These are phyloP conservation scores for Lasius platythorax DNA, from an alignment of 2,888 invertebrate species.

Conservation along the genomic window DNA sequence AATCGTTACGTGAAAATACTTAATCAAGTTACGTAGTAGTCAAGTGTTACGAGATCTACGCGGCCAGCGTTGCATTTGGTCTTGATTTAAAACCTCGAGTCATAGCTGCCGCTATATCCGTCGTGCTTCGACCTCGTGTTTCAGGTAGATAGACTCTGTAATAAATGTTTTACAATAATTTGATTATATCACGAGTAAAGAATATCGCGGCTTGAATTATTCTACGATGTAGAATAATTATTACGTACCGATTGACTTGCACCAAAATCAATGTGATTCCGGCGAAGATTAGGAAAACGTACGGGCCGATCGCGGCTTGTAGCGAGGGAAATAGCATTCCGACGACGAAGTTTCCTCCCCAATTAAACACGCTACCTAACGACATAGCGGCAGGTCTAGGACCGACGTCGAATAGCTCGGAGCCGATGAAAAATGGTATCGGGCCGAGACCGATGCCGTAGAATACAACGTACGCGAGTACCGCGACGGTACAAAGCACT, in stretches of 20 bases:
- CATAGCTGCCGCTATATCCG: conserved; percentile 89
- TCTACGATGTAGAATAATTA: not conserved
- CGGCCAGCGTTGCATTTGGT: conserved; percentile 77
- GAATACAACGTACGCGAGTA: conserved; percentile 92
- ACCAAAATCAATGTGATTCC: conserved; percentile 87
- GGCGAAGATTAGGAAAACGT: conserved; percentile 92
- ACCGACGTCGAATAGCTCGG: conserved; percentile 94
- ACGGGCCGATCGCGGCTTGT: conserved; percentile 89
- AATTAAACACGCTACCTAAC: conserved; percentile 94
- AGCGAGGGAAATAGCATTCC: conserved; percentile 92
- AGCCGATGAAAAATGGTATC: conserved; percentile 94
- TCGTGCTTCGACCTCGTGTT: conserved; percentile 90
- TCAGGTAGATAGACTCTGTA: conserved; percentile 91
- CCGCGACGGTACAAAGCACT: conserved; percentile 90
- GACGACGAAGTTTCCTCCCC: conserved; percentile 95
- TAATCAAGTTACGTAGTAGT: conserved; percentile 1
- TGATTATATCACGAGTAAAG: not conserved
- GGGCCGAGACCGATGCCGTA: conserved; percentile 95
- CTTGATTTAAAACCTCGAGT: conserved; percentile 89
- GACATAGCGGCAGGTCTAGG: conserved; percentile 95
- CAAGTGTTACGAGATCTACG: not conserved
- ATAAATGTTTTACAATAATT: conserved; percentile 78
- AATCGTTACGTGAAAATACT: conserved; percentile 2
- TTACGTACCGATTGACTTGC: conserved; percentile 88
- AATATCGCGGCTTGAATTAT: not conserved